phyloP scores from a whole-genome alignment of 2,797 vertebrate species.

The Rhyacichthys aspro region DNA sequence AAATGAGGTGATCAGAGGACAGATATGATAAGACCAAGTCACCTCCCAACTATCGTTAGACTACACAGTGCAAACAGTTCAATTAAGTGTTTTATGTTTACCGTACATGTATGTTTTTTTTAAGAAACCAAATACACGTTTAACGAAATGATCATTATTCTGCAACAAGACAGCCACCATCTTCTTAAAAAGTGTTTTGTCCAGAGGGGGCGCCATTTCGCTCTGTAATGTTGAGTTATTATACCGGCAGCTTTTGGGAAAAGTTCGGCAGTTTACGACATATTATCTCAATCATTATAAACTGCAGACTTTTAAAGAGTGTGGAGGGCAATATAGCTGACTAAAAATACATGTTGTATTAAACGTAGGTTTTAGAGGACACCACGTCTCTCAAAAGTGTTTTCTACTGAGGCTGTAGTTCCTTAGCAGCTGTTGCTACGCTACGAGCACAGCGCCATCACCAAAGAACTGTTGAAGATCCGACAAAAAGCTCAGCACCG shows the following conservation, averaged over 20 bases:
- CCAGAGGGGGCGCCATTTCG: constrained; percentile 60
- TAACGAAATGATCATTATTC: too few species aligned
- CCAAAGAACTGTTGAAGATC: constrained; percentile 18
- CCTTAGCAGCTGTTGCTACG: constrained; percentile 66
- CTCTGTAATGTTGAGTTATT: background rate
- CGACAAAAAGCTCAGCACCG: constrained; percentile 4
- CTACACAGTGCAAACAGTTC: too few species aligned
- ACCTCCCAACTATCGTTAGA: too few species aligned
- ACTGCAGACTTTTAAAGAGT: constrained; percentile 5
- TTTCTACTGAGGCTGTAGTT: constrained; percentile 44
- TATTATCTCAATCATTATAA: background rate
- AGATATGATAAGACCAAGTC: too few species aligned
- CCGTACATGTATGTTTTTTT: too few species aligned
- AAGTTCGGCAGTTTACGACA: constrained; percentile 15
- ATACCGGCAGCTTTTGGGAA: constrained; percentile 31
- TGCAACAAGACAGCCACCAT: constrained; percentile 1
- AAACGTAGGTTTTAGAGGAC: constrained; percentile 24
- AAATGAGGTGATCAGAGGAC: background rate
- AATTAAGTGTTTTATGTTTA: too few species aligned
- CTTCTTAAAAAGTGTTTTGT: background rate
- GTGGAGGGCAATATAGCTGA: constrained; percentile 23
- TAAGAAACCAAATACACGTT: too few species aligned
- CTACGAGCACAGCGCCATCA: constrained; percentile 47
- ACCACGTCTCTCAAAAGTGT: constrained; percentile 3
- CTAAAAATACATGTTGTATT: constrained; percentile 11